Percentiles rank a stretch among this genome's conserved stretches.
These are phyloP conservation scores for Turritopsis dohrnii DNA, from an alignment of 30 jellyfish, hydroid and myxozoan species.

Conservation along the genomic window DNA sequence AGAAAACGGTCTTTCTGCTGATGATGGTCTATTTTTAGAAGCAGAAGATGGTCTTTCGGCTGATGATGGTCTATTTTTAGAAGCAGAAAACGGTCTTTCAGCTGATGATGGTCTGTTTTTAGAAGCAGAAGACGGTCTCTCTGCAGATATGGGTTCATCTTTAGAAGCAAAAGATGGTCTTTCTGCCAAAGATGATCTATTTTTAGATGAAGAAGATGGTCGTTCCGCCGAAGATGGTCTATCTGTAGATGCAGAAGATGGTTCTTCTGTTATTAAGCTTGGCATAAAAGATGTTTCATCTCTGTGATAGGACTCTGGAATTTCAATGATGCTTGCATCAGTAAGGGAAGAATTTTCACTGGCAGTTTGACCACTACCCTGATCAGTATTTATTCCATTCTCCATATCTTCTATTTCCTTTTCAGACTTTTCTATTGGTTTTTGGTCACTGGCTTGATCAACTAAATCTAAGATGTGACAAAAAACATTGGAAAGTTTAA, in stretches of 20 bases:
- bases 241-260: neutral
- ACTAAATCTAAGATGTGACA: neutral
- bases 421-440: neutral
- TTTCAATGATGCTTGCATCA: neutral
- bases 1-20: no score
- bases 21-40: no score
- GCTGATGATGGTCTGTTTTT: no score
- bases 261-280: neutral
- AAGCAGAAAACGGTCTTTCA: no score
- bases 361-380: no score
- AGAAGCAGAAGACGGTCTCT: no score
- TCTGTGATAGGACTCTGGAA: neutral
- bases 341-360: neutral
- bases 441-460: neutral
- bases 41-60: no score
- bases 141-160: neutral
- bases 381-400: neutral
- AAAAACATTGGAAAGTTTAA: no score
- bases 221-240: neutral
- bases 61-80: no score
- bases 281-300: neutral
- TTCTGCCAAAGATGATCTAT: neutral
- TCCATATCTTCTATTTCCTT: neutral
- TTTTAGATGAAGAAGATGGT: neutral
- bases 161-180: neutral